phyloP scores from a whole-genome alignment of 2,888 invertebrate genomes.

The Polydrusus pterygomalis region DNA sequence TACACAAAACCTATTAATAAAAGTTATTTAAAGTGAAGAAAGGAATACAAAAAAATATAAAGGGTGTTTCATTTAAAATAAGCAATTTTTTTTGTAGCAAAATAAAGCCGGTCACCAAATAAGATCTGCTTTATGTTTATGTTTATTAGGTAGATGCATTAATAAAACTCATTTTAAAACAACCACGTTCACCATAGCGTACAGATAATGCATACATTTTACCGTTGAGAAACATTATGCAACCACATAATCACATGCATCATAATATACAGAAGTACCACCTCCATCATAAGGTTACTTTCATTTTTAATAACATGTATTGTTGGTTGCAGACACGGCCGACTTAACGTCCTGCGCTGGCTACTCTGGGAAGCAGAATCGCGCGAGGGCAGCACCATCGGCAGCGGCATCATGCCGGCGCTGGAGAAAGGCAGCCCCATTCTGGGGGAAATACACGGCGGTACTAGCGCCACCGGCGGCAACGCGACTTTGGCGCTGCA shows the following conservation, averaged over 20 bases:
- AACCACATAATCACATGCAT: not conserved
- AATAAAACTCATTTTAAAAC: no score
- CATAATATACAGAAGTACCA: not conserved
- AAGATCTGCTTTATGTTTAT: no score
- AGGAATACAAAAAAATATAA: no score
- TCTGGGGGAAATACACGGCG: conserved; percentile 63
- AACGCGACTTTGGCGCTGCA: conserved; percentile 89
- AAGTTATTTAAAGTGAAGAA: no score
- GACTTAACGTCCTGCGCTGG: conserved; percentile 76
- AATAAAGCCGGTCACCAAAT: no score
- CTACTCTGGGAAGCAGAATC: conserved; percentile 75
- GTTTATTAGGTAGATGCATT: no score
- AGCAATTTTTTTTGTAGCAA: no score
- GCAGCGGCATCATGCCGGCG: conserved; percentile 71
- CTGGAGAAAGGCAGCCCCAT: conserved; percentile 71
- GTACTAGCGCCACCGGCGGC: conserved; percentile 77
- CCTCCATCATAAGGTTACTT: not conserved
- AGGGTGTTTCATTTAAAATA: no score
- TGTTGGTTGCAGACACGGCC: conserved; percentile 73
- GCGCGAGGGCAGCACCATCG: conserved; percentile 54
- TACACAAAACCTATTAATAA: no score
- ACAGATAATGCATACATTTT: not conserved
- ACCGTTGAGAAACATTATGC: not conserved
- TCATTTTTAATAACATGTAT: not conserved
- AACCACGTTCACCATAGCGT: not conserved